Conservation (phyloP, 2,888 invertebrate genomes). For the Macrosiphum euphorbiae region DNA sequence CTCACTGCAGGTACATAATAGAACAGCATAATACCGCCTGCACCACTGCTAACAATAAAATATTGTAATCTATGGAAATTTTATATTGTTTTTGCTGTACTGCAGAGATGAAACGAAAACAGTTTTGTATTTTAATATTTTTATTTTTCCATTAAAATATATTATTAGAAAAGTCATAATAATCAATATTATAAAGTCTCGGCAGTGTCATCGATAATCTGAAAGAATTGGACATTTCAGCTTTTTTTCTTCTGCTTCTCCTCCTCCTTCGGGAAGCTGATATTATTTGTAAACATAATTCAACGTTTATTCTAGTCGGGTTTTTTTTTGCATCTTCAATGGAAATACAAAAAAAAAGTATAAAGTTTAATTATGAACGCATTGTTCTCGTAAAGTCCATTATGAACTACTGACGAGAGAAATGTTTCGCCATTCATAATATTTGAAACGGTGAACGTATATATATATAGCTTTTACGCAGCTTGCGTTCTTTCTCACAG, state of each 20-base stretch:
- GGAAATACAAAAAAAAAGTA: background rate
- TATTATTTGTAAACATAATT: background rate
- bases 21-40: background rate
- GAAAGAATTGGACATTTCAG: background rate
- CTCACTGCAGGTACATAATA: background rate
- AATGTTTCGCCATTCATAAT: background rate
- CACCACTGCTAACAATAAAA: background rate
- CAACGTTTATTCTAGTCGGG: background rate
- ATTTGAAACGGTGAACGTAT: background rate
- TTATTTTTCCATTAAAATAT: too few species aligned
- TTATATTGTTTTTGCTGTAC: background rate
- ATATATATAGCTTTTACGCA: slow-evolving; percentile 1
- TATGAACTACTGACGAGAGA: background rate
- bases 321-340: background rate
- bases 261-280: background rate
- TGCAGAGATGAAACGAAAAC: background rate
- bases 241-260: background rate
- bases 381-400: background rate
- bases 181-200: background rate
- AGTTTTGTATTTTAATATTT: background rate
- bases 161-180: background rate
- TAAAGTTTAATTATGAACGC: slow-evolving; percentile 3
- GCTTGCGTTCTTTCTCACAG: slow-evolving; percentile 26
- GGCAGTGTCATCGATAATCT: background rate
- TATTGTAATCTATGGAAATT: background rate